Percentiles rank a stretch among this genome's conserved stretches.
Evolutionary conservation across 2,888 invertebrate species (phyloP).

Genomic region (Cremastinae sp.): DNA sequence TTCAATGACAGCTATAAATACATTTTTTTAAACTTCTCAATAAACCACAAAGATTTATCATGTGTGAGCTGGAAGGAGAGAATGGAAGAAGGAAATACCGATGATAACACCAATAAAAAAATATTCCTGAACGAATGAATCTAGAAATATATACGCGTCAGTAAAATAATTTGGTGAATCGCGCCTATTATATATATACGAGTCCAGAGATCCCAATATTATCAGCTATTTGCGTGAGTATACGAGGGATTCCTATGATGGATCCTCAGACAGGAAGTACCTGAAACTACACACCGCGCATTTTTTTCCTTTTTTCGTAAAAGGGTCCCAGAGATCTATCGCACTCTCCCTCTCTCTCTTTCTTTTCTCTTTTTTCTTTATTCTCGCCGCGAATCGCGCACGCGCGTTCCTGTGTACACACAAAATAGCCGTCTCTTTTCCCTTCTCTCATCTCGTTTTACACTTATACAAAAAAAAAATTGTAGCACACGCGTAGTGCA

Average conservation of each 20-base stretch:
- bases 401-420: constrained; percentile 30
- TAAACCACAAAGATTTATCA: no score
- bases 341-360: constrained; percentile 28
- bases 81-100: no score
- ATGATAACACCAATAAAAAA: no score
- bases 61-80: no score
- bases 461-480: constrained; percentile 5
- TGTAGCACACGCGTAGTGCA: constrained; percentile 28
- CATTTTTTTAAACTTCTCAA: no score
- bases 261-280: constrained; percentile 68
- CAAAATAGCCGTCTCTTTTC: constrained; percentile 43
- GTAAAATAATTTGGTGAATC: no score
- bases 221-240: constrained; percentile 35
- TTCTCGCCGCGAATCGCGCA: constrained; percentile 40
- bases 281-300: constrained; percentile 71
- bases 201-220: constrained; percentile 9
- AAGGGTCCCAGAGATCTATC: constrained; percentile 54
- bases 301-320: constrained; percentile 54
- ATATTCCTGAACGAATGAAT: not conserved
- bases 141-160: not conserved
- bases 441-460: constrained; percentile 46
- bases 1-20: no score
- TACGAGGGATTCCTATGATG: constrained; percentile 36
- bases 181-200: no score
- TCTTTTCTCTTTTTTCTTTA: constrained; percentile 21